Evolutionary conservation across 1,140 invertebrate genomes (phyloP).

Genomic region (Lasioglossum baleicum): DNA sequence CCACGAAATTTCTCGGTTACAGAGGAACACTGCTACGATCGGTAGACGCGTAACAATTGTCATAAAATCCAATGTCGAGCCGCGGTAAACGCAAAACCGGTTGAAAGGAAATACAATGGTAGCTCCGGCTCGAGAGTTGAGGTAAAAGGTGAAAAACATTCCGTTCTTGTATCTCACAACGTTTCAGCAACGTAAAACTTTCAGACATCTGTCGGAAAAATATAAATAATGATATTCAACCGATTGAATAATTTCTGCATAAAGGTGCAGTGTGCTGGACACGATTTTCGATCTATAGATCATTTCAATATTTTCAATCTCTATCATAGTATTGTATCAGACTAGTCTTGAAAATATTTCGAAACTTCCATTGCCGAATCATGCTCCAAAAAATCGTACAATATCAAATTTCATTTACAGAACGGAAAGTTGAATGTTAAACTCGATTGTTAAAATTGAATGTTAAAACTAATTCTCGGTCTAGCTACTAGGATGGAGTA

Average conservation of each 20-base stretch:
- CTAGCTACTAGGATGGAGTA: too few relatives aligned
- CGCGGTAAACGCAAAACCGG: not conserved
- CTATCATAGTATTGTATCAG: too few relatives aligned
- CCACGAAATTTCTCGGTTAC: not conserved
- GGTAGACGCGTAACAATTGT: not conserved
- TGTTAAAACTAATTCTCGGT: too few relatives aligned
- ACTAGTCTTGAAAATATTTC: too few relatives aligned
- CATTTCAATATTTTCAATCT: too few relatives aligned
- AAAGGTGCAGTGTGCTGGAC: not conserved
- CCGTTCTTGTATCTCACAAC: not conserved
- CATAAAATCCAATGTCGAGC: slow-evolving; percentile 2
- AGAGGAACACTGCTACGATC: not conserved
- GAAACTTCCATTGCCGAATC: too few relatives aligned
- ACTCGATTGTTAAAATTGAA: too few relatives aligned
- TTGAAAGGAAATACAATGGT: slow-evolving; percentile 3
- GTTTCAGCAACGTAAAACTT: too few relatives aligned
- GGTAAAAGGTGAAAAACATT: not conserved
- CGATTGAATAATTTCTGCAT: not conserved
- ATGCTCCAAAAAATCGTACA: too few relatives aligned
- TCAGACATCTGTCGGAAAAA: not conserved
- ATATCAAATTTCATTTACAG: too few relatives aligned
- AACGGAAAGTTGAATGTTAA: too few relatives aligned
- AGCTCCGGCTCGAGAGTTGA: not conserved
- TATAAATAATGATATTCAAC: not conserved
- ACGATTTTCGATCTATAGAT: too few relatives aligned